phyloP scores from a whole-genome alignment of 2,797 vertebrate genomes.

The Pangasius krempfi region DNA sequence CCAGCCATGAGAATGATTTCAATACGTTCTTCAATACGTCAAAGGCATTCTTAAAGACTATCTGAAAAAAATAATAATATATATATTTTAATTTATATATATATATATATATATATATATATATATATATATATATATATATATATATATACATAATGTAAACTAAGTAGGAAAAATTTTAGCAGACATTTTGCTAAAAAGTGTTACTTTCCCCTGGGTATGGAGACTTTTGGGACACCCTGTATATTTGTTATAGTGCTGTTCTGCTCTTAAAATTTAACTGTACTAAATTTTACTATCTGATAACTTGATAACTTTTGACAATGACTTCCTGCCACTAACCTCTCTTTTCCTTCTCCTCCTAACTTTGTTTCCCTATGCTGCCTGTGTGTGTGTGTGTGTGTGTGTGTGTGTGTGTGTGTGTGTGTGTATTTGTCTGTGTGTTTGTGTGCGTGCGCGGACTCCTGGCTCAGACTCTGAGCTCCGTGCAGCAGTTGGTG shows the following conservation, averaged over 20 bases:
- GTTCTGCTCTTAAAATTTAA: neutral
- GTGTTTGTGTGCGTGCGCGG: slow-evolving; percentile 9
- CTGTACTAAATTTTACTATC: neutral
- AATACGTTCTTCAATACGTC: no score
- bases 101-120: no score
- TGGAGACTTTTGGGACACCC: no score
- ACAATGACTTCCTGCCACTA: slow-evolving; percentile 18
- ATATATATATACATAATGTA: no score
- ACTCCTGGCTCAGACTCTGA: slow-evolving; percentile 84
- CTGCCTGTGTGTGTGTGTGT: slow-evolving; percentile 46
- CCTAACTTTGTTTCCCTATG: slow-evolving; percentile 50
- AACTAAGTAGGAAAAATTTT: no score
- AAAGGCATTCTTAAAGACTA: no score
- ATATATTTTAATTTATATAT: no score
- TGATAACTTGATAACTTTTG: neutral
- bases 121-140: no score
- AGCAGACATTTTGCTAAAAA: no score
- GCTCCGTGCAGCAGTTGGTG: slow-evolving; percentile 94
- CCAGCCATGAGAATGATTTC: no score
- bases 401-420: slow-evolving; percentile 4
- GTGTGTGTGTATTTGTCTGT: neutral
- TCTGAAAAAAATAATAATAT: no score
- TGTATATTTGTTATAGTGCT: neutral
- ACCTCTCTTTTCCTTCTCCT: slow-evolving; percentile 2
- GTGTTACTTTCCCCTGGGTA: no score